Conservation (phyloP, 1,140 invertebrate species). For the Popillia japonica region DNA sequence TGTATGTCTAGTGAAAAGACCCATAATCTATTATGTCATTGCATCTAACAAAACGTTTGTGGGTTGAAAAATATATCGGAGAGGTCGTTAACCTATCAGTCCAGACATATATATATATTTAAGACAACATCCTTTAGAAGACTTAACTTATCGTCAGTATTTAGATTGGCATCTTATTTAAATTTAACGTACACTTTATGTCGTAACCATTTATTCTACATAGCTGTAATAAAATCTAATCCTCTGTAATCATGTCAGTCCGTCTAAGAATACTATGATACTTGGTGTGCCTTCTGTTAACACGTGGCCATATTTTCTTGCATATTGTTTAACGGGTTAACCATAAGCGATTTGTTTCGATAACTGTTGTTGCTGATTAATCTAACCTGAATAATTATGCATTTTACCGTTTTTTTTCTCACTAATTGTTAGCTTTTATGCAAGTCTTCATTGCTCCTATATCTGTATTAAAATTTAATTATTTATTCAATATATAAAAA, state of each 20-base stretch:
- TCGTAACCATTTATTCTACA: conserved; percentile 8
- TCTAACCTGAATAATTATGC: background rate
- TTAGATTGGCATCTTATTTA: conserved; percentile 29
- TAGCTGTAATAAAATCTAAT: background rate
- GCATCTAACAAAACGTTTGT: conserved; percentile 25
- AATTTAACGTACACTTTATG: conserved; percentile 15
- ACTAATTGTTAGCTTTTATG: background rate
- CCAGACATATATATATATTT: conserved; percentile 18
- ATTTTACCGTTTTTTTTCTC: conserved; percentile 4
- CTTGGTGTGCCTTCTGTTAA: background rate
- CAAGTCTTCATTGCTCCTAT: background rate
- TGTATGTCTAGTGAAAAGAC: background rate
- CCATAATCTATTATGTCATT: background rate
- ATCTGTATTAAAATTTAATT: background rate
- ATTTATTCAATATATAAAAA: background rate
- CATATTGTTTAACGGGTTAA: background rate
- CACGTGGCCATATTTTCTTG: background rate
- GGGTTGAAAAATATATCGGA: conserved; percentile 7
- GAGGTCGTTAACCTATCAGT: conserved; percentile 18
- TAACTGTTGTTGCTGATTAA: background rate
- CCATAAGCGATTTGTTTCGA: background rate
- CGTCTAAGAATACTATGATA: background rate
- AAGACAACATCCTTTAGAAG: conserved; percentile 21
- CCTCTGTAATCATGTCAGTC: background rate
- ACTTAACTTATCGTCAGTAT: conserved; percentile 24